phyloP scores from a whole-genome alignment of 2,888 invertebrate species.

The Lysandra coridon region DNA sequence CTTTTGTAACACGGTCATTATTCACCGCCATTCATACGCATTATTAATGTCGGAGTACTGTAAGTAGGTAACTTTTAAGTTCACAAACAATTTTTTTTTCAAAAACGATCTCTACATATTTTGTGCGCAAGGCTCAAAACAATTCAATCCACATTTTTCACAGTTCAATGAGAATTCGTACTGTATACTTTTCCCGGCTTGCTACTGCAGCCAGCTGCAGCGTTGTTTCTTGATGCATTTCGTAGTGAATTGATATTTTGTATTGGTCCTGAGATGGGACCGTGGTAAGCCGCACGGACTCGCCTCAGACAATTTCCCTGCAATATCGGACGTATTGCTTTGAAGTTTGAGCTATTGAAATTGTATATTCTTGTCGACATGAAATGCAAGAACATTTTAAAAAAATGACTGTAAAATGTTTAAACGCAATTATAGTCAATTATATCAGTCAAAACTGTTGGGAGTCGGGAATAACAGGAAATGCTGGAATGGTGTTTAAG shows the following conservation, averaged over 20 bases:
- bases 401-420: background rate
- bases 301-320: constrained; percentile 53
- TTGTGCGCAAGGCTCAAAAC: background rate
- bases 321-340: constrained; percentile 10
- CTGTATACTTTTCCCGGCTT: background rate
- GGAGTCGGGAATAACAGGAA: no score
- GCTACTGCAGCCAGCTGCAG: background rate
- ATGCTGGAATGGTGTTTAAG: no score
- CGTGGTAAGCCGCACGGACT: constrained; percentile 47
- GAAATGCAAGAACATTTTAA: background rate
- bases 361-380: background rate
- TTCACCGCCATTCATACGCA: no score
- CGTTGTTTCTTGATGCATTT: constrained; percentile 9
- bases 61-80: no score
- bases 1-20: no score
- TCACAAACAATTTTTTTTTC: no score
- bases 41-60: no score
- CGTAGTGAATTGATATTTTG: constrained; percentile 15
- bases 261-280: background rate
- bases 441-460: no score
- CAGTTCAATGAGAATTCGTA: background rate
- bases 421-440: no score
- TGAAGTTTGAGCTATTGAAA: background rate
- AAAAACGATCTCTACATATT: background rate
- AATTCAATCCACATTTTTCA: constrained; percentile 1